Conservation (phyloP, 2,888 invertebrate species). For the Pteria penguin region DNA sequence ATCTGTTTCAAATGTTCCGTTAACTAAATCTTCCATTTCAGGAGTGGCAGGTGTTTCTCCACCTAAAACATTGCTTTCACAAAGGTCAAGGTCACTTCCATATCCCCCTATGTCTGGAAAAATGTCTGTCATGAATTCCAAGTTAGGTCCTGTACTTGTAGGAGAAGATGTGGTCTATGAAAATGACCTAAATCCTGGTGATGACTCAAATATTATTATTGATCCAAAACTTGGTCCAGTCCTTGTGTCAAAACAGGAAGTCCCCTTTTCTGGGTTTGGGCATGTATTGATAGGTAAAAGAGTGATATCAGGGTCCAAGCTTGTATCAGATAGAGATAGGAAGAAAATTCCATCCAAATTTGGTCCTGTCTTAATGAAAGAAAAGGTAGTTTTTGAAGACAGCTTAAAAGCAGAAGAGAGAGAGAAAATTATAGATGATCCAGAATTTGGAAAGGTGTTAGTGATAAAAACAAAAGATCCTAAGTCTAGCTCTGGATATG, state of each 20-base stretch:
- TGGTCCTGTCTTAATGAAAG: neutral
- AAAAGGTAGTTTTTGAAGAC: neutral
- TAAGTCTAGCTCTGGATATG: neutral
- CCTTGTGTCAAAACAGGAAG: neutral
- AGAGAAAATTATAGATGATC: neutral
- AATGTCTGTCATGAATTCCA: neutral
- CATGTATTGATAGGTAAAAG: neutral
- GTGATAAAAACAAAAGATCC: neutral
- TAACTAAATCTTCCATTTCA: neutral
- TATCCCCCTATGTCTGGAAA: neutral
- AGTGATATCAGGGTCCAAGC: neutral
- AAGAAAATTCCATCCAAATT: neutral
- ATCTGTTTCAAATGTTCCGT: neutral
- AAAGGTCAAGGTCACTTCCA: neutral
- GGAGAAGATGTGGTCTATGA: constrained; percentile 11
- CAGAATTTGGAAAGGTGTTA: neutral
- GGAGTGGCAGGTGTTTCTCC: neutral
- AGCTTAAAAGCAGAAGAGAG: neutral
- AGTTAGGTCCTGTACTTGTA: neutral
- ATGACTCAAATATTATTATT: neutral
- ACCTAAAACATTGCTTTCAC: neutral
- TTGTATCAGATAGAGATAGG: neutral
- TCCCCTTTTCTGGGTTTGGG: neutral
- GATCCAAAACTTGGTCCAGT: constrained; percentile 1
- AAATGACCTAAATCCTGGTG: neutral